These are phyloP conservation scores for Peromyscus polionotus DNA, from an alignment of 2,113 vertebrate genomes.

Conservation along the genomic window DNA sequence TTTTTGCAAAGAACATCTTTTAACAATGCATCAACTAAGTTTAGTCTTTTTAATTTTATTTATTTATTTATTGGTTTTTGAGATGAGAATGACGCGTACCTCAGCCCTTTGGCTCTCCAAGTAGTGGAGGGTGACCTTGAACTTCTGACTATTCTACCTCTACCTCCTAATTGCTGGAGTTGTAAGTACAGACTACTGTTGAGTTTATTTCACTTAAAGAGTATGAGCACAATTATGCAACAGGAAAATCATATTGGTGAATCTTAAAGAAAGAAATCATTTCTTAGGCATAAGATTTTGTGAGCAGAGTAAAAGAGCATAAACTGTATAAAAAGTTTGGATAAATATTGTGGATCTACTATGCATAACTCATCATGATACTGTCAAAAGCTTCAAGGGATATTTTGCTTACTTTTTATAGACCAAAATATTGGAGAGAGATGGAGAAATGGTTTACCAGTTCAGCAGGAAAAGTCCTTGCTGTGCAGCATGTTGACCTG, in stretches of 20 bases:
- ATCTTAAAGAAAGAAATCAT: neutral
- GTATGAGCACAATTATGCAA: neutral
- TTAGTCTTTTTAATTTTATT: too few species aligned
- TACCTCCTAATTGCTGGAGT: neutral
- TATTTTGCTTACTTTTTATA: neutral
- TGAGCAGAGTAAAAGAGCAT: neutral
- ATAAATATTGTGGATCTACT: conserved; percentile 17
- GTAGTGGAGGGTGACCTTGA: neutral
- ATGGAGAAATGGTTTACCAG: neutral
- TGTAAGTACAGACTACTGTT: neutral
- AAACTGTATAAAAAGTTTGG: neutral
- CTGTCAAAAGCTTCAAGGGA: neutral
- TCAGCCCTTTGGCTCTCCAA: neutral
- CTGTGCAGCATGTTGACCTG: neutral
- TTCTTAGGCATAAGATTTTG: neutral
- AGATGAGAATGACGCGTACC: neutral
- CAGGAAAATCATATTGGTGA: conserved; percentile 10
- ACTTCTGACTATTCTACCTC: neutral
- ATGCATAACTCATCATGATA: neutral
- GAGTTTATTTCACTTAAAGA: neutral
- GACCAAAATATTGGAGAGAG: neutral
- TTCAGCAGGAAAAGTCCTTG: neutral
- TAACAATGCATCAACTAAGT: neutral
- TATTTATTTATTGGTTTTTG: too few species aligned
- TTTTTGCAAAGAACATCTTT: neutral